phyloP scores from a whole-genome alignment of 1,140 invertebrate species.

The Cyphomyrmex costatus region DNA sequence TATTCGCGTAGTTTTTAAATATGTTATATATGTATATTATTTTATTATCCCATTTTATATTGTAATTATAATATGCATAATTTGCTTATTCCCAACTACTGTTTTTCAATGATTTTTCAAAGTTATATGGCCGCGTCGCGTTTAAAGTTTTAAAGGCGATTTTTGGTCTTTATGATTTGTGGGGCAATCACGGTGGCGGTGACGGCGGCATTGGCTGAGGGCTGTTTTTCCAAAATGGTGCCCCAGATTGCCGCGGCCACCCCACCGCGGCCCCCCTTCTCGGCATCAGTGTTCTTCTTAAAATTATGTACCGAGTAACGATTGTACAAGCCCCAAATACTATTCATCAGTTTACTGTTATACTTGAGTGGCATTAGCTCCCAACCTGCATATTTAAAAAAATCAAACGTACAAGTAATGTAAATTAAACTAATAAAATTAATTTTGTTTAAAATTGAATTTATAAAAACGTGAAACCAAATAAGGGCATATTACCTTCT shows the following conservation, averaged over 20 bases:
- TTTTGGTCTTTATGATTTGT: not conserved
- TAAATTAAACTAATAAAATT: not conserved
- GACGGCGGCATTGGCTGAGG: slow-evolving; percentile 31
- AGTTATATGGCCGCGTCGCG: not conserved
- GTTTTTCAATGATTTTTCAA: not conserved
- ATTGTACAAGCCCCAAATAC: slow-evolving; percentile 96
- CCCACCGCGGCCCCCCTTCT: slow-evolving; percentile 71
- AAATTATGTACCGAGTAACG: slow-evolving; percentile 94
- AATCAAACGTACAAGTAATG: not conserved
- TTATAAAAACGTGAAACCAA: not conserved
- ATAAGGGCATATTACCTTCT: slow-evolving; percentile 69
- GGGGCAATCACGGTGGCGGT: slow-evolving; percentile 40
- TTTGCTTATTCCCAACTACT: not conserved
- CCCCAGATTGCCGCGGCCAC: slow-evolving; percentile 72
- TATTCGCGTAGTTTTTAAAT: too few species aligned
- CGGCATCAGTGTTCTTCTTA: slow-evolving; percentile 91
- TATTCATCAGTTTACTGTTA: slow-evolving; percentile 95
- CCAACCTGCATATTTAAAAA: slow-evolving; percentile 78
- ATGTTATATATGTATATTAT: not conserved
- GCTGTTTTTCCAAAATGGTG: slow-evolving; percentile 30
- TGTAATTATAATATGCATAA: slow-evolving; percentile 15
- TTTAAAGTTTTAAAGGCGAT: slow-evolving; percentile 10
- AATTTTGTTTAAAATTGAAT: slow-evolving; percentile 25
- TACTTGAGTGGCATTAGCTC: slow-evolving; percentile 91
- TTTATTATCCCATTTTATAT: not conserved